Evolutionary conservation across 2,888 invertebrate genomes (phyloP).

Genomic region (Lysandra bellargus): DNA sequence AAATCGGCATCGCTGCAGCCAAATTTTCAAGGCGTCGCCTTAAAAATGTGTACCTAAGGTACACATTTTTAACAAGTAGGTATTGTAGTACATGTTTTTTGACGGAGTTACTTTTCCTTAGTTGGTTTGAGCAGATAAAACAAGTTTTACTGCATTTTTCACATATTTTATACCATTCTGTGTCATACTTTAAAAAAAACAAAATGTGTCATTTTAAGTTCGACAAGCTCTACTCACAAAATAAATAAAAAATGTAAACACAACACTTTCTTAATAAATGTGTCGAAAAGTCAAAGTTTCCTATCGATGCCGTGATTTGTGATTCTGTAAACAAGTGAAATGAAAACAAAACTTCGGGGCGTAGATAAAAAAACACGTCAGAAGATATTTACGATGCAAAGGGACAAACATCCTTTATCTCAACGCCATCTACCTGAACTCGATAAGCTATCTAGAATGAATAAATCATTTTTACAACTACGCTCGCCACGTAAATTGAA

Average conservation of each 20-base stretch:
- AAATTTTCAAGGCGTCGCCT: no score
- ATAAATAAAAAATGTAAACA: not conserved
- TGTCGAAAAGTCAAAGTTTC: not conserved
- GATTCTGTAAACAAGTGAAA: not conserved
- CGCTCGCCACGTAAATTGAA: conserved; percentile 42
- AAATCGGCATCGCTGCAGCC: no score
- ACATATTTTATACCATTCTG: no score
- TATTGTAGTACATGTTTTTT: no score
- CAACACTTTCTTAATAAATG: not conserved
- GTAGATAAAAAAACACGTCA: conserved; percentile 29
- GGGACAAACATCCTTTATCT: conserved; percentile 50
- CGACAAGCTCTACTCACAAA: not conserved
- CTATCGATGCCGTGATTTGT: not conserved
- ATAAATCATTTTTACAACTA: conserved; percentile 75
- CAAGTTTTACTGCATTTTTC: no score
- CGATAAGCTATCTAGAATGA: conserved; percentile 65
- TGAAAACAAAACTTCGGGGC: not conserved
- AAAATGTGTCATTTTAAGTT: not conserved
- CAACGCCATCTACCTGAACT: conserved; percentile 59
- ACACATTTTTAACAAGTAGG: no score
- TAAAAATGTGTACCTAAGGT: no score
- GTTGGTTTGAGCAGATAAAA: no score
- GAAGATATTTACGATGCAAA: not conserved
- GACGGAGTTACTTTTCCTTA: no score
- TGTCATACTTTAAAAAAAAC: not conserved